These are phyloP conservation scores for Cantharis rustica DNA, from an alignment of 2,888 invertebrate species.

Conservation along the genomic window DNA sequence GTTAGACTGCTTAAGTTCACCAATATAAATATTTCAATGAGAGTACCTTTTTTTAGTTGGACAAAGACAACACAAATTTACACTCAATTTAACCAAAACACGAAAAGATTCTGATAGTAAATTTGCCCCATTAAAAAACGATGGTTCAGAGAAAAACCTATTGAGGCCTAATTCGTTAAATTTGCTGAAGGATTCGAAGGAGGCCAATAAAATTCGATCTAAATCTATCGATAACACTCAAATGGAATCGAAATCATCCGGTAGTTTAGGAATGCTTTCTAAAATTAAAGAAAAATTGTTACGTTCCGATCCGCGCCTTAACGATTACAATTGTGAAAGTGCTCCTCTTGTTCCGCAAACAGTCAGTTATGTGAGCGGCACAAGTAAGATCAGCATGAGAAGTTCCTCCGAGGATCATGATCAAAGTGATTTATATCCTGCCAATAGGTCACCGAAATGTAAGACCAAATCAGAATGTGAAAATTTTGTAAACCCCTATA, in stretches of 20 bases:
- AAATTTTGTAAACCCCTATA: slow-evolving; percentile 39
- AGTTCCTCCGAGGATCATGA: not conserved
- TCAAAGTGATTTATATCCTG: not conserved
- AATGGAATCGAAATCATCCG: slow-evolving; percentile 38
- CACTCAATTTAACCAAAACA: not conserved
- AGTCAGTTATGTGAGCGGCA: slow-evolving; percentile 46
- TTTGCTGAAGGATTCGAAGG: slow-evolving; percentile 39
- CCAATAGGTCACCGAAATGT: slow-evolving; percentile 4
- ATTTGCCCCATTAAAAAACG: slow-evolving; percentile 33
- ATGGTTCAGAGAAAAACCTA: slow-evolving; percentile 39
- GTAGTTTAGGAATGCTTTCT: slow-evolving; percentile 37
- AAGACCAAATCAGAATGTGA: slow-evolving; percentile 48
- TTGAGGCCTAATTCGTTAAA: slow-evolving; percentile 45
- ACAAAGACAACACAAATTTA: not conserved
- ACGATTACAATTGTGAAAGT: slow-evolving; percentile 67
- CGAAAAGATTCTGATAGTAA: not conserved
- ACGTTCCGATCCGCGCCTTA: slow-evolving; percentile 50
- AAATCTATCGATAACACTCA: slow-evolving; percentile 48
- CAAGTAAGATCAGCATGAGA: slow-evolving; percentile 29
- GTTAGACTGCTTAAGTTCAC: slow-evolving; percentile 29
- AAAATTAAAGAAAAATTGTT: slow-evolving; percentile 52
- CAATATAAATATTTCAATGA: not conserved
- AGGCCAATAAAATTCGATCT: slow-evolving; percentile 39
- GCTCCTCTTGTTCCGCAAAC: slow-evolving; percentile 66
- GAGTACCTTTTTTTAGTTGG: not conserved